Evolutionary conservation across 1,140 invertebrate species (phyloP).

Genomic region (Cheumatopsyche charites): DNA sequence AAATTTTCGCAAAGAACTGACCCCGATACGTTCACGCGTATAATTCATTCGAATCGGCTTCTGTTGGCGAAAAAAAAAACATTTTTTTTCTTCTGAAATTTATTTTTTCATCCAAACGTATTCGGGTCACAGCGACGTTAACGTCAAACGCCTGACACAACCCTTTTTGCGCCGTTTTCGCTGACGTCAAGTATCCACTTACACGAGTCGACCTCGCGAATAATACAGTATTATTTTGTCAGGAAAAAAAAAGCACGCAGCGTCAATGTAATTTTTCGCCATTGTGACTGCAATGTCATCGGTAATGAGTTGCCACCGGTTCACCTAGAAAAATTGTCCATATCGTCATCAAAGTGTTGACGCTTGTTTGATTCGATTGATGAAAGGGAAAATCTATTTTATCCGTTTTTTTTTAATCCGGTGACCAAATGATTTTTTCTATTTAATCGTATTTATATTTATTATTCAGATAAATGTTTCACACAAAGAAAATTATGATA

Average conservation of each 20-base stretch:
- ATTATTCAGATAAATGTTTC: no score
- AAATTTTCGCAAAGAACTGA: constrained; percentile 9
- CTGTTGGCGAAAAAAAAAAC: no score
- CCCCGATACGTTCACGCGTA: not conserved
- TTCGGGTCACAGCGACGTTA: constrained; percentile 1
- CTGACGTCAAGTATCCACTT: constrained; percentile 11
- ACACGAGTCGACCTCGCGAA: constrained; percentile 1
- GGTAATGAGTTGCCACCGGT: constrained; percentile 7
- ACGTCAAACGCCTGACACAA: not conserved
- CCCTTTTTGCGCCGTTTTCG: constrained; percentile 16
- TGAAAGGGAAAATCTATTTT: no score
- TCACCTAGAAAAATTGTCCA: not conserved
- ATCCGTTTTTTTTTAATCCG: no score
- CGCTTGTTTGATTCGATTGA: no score
- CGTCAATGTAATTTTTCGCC: no score
- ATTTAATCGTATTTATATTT: no score
- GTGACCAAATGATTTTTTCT: no score
- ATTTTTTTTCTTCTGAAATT: not conserved
- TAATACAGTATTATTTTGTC: not conserved
- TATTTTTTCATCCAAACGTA: constrained; percentile 5
- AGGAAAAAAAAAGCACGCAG: no score
- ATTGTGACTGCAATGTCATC: no score
- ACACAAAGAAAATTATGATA: no score
- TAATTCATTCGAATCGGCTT: constrained; percentile 8
- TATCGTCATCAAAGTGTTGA: no score